A percentile compares a stretch with the other conserved stretches of the same genome.
Evolutionary conservation across 2,113 vertebrate species (phyloP).

Genomic region (Hydrochoerus hydrochaeris): DNA sequence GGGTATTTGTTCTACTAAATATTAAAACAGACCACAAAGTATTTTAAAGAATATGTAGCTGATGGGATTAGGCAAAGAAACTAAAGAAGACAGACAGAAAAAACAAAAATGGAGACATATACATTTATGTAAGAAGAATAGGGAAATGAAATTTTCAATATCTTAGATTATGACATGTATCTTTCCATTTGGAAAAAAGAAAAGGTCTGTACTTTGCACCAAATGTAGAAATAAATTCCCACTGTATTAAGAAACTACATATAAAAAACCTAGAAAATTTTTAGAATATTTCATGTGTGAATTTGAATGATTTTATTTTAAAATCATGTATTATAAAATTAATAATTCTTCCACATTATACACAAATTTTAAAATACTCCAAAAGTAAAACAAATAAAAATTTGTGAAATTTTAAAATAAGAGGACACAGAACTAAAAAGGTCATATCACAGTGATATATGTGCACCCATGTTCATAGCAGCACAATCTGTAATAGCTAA

Average conservation of each 20-base stretch:
- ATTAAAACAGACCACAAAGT: not conserved
- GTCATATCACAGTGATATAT: too few species aligned
- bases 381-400: not conserved
- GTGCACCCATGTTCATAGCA: too few species aligned
- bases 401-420: not conserved
- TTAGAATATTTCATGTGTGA: not conserved
- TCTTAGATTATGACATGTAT: not conserved
- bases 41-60: not conserved
- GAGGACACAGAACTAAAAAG: too few species aligned
- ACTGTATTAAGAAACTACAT: not conserved
- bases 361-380: not conserved
- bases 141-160: not conserved
- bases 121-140: not conserved
- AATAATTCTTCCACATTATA: not conserved
- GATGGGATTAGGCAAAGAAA: not conserved
- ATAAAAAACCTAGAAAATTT: not conserved
- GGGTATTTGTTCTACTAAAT: not conserved
- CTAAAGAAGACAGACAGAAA: not conserved
- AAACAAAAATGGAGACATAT: not conserved
- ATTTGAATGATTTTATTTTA: not conserved
- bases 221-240: not conserved
- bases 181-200: not conserved
- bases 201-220: constrained; percentile 2
- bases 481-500: too few species aligned
- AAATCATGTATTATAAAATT: not conserved